Evolutionary conservation across 2,797 vertebrate species (phyloP).

Genomic region (Darevskia mixta): DNA sequence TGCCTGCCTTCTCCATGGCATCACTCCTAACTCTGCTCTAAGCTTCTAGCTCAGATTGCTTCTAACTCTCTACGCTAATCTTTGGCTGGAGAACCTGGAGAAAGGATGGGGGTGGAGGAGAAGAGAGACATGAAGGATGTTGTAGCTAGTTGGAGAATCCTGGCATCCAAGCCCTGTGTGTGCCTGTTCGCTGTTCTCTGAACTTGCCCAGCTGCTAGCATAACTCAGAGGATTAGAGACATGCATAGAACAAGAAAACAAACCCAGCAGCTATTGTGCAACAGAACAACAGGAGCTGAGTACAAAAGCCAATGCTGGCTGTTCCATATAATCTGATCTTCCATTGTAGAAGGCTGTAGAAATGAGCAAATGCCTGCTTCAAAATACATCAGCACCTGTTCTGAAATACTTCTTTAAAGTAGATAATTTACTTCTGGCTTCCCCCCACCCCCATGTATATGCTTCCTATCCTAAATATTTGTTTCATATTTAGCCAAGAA

Average conservation of each 20-base stretch:
- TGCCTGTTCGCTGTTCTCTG: neutral
- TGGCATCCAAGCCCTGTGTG: neutral
- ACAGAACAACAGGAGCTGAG: slow-evolving; percentile 23
- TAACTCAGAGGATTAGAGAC: neutral
- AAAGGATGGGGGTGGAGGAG: neutral
- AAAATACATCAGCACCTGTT: neutral
- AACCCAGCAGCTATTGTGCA: slow-evolving; percentile 17
- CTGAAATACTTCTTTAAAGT: neutral
- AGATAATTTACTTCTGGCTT: neutral
- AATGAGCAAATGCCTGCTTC: neutral
- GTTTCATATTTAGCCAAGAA: neutral
- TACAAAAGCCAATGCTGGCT: slow-evolving; percentile 1
- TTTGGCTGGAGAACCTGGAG: too few relatives aligned
- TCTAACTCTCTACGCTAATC: too few relatives aligned
- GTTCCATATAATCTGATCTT: slow-evolving; percentile 11
- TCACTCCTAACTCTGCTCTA: too few relatives aligned
- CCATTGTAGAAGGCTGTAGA: neutral
- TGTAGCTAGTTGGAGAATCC: neutral
- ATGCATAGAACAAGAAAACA: slow-evolving; percentile 15
- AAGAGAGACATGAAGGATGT: neutral
- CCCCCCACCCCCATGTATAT: neutral
- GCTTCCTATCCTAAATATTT: neutral
- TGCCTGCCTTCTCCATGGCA: too few relatives aligned
- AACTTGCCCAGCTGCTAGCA: slow-evolving; percentile 18
- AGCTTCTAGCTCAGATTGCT: too few relatives aligned